Evolutionary conservation across 2,797 vertebrate genomes (phyloP).

Genomic region (Benthosema pterotum): DNA sequence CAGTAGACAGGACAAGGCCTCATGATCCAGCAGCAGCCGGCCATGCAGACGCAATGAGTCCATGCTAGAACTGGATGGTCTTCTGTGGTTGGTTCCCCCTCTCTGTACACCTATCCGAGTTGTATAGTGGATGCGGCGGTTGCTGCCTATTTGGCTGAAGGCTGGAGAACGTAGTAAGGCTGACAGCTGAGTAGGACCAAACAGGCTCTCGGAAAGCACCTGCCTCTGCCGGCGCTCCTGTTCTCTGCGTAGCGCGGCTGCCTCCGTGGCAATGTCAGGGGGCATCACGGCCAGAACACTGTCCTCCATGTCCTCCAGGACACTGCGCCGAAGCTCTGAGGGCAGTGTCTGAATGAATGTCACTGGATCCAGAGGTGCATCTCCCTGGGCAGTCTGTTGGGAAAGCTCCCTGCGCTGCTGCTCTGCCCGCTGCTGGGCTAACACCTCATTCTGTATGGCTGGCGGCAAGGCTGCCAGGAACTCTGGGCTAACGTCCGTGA

Average conservation of each 20-base stretch:
- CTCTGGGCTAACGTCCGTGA: slow-evolving; percentile 96
- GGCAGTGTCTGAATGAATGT: slow-evolving; percentile 97
- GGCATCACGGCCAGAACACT: slow-evolving; percentile 97
- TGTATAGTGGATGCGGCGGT: slow-evolving; percentile 95
- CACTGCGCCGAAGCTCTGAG: slow-evolving; percentile 92
- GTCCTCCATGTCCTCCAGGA: slow-evolving; percentile 97
- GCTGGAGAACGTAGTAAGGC: slow-evolving; percentile 94
- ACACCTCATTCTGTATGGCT: slow-evolving; percentile 96
- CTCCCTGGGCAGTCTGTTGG: slow-evolving; percentile 89
- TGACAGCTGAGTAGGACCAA: slow-evolving; percentile 95
- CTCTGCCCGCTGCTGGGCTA: slow-evolving; percentile 96
- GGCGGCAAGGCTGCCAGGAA: slow-evolving; percentile 94
- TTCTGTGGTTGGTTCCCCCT: slow-evolving; percentile 90
- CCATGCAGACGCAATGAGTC: slow-evolving; percentile 92
- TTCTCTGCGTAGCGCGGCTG: slow-evolving; percentile 91
- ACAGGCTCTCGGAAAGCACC: slow-evolving; percentile 95
- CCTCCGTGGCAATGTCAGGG: slow-evolving; percentile 95
- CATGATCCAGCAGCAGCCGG: slow-evolving; percentile 91
- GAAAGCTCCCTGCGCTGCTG: slow-evolving; percentile 93
- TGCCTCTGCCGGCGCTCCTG: slow-evolving; percentile 95
- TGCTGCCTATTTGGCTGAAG: slow-evolving; percentile 92
- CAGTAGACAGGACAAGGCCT: slow-evolving; percentile 92
- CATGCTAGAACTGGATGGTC: slow-evolving; percentile 91
- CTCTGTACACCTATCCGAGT: slow-evolving; percentile 92
- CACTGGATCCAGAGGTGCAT: slow-evolving; percentile 92